Evolutionary conservation across 1,140 invertebrate genomes (phyloP).

Genomic region (Calephelis nemesis): DNA sequence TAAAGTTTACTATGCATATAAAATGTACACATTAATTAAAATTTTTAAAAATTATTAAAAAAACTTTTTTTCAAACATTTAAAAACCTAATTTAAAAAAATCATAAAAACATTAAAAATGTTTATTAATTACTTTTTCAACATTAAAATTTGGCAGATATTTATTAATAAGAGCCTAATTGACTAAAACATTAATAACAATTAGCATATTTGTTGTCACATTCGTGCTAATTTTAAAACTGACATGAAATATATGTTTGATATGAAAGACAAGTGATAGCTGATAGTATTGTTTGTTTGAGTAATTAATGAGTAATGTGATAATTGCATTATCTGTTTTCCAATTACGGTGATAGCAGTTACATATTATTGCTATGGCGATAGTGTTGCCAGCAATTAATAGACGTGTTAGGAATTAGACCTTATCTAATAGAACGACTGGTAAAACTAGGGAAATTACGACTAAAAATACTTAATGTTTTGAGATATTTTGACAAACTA

Average conservation of each 20-base stretch:
- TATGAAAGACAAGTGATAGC: slow-evolving; percentile 39
- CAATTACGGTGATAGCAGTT: slow-evolving; percentile 39
- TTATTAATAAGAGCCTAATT: background rate
- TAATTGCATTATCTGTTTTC: slow-evolving; percentile 59
- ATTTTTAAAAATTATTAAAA: no score
- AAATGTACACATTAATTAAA: no score
- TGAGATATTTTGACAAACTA: no score
- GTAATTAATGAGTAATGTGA: slow-evolving; percentile 68
- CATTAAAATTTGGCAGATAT: background rate
- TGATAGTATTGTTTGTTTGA: slow-evolving; percentile 45
- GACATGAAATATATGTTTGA: slow-evolving; percentile 20
- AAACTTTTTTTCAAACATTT: no score
- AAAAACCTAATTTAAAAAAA: no score
- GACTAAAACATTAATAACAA: background rate
- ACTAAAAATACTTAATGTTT: no score
- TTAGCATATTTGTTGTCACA: slow-evolving; percentile 1
- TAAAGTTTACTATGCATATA: no score
- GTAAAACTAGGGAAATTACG: no score
- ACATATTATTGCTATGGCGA: slow-evolving; percentile 11
- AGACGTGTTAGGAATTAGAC: background rate
- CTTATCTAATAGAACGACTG: no score
- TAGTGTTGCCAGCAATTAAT: background rate
- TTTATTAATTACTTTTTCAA: no score
- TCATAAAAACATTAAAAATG: no score
- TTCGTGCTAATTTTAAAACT: slow-evolving; percentile 16